A percentile compares a stretch with the other conserved stretches of the same genome.
phyloP scores from a whole-genome alignment of 2,113 vertebrate genomes.

The Amphiprion percula region DNA sequence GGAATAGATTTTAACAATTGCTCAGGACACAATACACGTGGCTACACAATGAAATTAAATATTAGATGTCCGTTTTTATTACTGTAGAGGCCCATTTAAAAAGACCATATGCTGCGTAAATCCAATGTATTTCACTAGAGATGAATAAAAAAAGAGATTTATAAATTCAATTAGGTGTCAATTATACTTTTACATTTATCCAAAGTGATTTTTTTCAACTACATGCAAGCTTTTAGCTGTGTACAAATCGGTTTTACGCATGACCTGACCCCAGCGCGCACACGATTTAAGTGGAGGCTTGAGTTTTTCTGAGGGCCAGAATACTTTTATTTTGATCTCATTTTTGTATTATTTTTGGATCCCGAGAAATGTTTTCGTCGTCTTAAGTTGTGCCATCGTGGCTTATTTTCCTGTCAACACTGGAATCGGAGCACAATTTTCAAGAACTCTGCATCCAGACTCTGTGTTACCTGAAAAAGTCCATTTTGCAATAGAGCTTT shows the following conservation, averaged over 20 bases:
- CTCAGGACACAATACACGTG: neutral
- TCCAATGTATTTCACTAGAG: neutral
- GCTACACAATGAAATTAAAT: neutral
- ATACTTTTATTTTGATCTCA: neutral
- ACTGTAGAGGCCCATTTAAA: neutral
- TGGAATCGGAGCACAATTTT: neutral
- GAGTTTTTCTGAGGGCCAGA: neutral
- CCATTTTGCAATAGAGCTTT: conserved; percentile 97
- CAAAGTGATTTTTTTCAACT: accelerated
- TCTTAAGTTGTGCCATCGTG: neutral
- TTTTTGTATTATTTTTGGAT: neutral
- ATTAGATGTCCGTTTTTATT: neutral
- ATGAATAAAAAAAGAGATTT: neutral
- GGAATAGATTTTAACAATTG: conserved; percentile 17
- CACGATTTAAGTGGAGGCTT: neutral
- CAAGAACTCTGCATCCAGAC: neutral
- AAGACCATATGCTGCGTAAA: neutral
- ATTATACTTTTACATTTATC: neutral
- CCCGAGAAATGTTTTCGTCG: neutral
- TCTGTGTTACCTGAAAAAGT: conserved; percentile 95
- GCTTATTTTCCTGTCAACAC: neutral
- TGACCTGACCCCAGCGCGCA: neutral
- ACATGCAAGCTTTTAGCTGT: too few relatives aligned
- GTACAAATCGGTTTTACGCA: neutral
- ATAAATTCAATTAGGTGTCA: neutral